Evolutionary conservation across 2,888 invertebrate species (phyloP).

Genomic region (Icerya purchasi): DNA sequence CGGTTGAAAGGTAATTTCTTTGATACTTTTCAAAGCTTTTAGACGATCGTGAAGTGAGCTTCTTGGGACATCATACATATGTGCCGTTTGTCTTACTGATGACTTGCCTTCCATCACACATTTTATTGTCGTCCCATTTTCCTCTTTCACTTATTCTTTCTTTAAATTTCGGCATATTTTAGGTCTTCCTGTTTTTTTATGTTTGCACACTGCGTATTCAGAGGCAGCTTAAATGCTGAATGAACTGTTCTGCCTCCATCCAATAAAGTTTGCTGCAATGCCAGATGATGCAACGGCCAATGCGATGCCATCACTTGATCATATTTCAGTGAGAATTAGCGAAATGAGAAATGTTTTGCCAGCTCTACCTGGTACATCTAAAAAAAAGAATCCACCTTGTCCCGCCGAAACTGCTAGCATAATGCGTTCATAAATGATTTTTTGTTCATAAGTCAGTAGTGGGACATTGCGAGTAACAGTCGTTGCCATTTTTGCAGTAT

Average conservation of each 20-base stretch:
- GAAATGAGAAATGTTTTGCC: background rate
- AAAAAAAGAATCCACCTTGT: background rate
- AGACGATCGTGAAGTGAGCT: no score
- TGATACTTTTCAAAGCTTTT: no score
- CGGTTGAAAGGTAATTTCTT: no score
- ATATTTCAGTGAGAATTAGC: background rate
- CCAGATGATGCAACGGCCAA: background rate
- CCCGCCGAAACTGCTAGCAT: background rate
- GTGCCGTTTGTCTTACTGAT: no score
- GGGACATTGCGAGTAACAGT: conserved; percentile 19
- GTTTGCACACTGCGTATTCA: background rate
- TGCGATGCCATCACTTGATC: background rate
- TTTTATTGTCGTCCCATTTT: no score
- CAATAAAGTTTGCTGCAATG: background rate
- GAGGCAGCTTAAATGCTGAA: conserved; percentile 1
- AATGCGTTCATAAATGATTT: background rate
- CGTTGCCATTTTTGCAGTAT: conserved; percentile 1
- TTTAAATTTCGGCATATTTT: no score
- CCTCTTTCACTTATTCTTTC: no score
- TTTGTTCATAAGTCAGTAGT: conserved; percentile 10
- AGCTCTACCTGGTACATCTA: background rate
- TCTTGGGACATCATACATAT: no score
- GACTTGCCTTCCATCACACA: no score
- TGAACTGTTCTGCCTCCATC: conserved; percentile 6
- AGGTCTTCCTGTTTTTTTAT: no score